Evolutionary conservation across 2,888 invertebrate species (phyloP).

Genomic region (Idaea biselata): DNA sequence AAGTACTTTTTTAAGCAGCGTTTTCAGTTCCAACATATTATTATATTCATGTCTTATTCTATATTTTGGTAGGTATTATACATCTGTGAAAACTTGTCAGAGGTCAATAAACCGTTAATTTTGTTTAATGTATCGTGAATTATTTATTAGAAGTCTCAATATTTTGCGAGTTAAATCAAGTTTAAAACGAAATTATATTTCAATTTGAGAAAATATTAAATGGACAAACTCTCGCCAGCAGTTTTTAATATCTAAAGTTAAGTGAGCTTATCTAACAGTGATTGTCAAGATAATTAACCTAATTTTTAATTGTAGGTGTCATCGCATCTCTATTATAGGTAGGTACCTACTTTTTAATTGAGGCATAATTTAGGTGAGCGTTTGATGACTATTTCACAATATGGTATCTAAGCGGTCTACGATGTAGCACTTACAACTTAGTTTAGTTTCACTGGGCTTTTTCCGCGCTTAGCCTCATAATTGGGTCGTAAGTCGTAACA

Average conservation of each 20-base stretch:
- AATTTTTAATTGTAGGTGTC: background rate
- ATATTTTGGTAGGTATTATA: background rate
- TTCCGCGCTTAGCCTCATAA: too few relatives aligned
- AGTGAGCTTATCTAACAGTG: background rate
- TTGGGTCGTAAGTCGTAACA: too few relatives aligned
- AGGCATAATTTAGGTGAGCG: too few relatives aligned
- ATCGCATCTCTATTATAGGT: background rate
- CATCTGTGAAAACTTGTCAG: conserved; percentile 13
- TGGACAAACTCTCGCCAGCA: background rate
- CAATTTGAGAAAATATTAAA: background rate
- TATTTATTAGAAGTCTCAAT: conserved; percentile 17
- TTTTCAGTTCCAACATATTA: conserved; percentile 5
- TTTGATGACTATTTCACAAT: too few relatives aligned
- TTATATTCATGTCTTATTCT: background rate
- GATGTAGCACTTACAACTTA: too few relatives aligned
- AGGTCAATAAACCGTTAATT: conserved; percentile 27
- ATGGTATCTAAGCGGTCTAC: too few relatives aligned
- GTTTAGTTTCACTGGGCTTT: too few relatives aligned
- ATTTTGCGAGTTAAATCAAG: background rate
- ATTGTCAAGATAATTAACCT: background rate
- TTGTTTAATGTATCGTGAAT: conserved; percentile 19
- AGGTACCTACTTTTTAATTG: too few relatives aligned
- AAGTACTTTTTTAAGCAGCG: too few relatives aligned
- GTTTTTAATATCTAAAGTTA: background rate
- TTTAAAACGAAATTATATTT: background rate